These are phyloP conservation scores for Charanyca ferruginea DNA, from an alignment of 2,888 invertebrate genomes.

Conservation along the genomic window DNA sequence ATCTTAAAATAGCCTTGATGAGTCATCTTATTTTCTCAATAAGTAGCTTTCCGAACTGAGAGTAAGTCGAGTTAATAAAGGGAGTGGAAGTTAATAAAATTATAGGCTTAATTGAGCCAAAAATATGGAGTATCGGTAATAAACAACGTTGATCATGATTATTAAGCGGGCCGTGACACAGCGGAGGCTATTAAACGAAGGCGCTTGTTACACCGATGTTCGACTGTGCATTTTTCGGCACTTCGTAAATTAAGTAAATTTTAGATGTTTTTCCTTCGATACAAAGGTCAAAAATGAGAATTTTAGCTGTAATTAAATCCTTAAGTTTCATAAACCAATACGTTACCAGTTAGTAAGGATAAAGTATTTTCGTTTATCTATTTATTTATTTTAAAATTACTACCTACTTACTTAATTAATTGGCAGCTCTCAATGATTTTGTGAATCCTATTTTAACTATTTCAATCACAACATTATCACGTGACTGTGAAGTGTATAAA, in stretches of 20 bases:
- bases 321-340: no score
- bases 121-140: slow-evolving; percentile 66
- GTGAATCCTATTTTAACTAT: neutral
- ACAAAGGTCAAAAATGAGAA: no score
- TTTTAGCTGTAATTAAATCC: no score
- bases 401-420: no score
- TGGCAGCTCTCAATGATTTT: neutral
- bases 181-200: slow-evolving; percentile 72
- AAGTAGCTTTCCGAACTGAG: slow-evolving; percentile 15
- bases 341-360: no score
- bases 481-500: neutral
- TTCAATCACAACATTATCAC: neutral
- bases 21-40: slow-evolving; percentile 21
- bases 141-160: slow-evolving; percentile 76
- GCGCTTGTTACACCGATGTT: slow-evolving; percentile 69
- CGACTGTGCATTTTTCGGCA: neutral
- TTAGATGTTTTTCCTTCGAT: no score
- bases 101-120: slow-evolving; percentile 63
- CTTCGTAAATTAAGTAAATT: no score
- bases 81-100: slow-evolving; percentile 56
- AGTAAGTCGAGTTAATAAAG: slow-evolving; percentile 37
- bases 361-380: no score
- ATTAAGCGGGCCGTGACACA: slow-evolving; percentile 75
- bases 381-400: no score
- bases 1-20: slow-evolving; percentile 23